Base-by-base conservation (phyloP, 2,113 vertebrate genomes). In the Nesoenas mayeri region DNA sequence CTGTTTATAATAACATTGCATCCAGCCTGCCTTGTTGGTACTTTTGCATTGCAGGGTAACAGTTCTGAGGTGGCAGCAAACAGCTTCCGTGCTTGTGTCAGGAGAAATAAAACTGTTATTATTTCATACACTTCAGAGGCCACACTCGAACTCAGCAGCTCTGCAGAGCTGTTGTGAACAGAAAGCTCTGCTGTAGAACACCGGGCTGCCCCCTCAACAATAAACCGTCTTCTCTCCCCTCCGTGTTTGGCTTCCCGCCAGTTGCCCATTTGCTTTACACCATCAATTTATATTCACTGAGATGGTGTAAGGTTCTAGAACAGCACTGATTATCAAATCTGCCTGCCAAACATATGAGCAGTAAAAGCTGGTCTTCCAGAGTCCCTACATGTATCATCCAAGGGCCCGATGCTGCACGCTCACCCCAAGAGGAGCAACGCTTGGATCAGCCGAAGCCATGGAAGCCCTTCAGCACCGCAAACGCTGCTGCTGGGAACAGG, bases 281-380 rank as follows among this genome's bases (percentile, higher is more conserved):
- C 98, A 98, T 98, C 99, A 98, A 98, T 98, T 99, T 98, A 98
- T 99, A 98, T 98, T 99, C 98, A 98, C 98, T 99, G 98, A 98
- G 98, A 98, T 98, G 98, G 98, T 98, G 98, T 98, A 98, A 98
- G 98, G 98, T 98, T 99, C 98, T 98, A 97, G 97, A 98, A 98
- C 98, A 98, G 98, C 98, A 98, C 98, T 98, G 98, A 97, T 98
- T 98, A 98, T 97, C 97, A 95, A 96, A 98, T 98, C 98, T 95
- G 97, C 97, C 97, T 98, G 98, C 98, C 98, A 98, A 98, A 98
- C 98, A 98, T 98, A 98, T 97, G 98, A 98, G 98, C 97, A 98
- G 97, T 94, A 96, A 97, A 98, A 97, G 97, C 97, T 96, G 95
- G 95, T 97, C 96, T 98, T 98, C 98, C 93, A 97, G 97, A 98